phyloP scores from a whole-genome alignment of 2,888 invertebrate species.

The Acleris literana region DNA sequence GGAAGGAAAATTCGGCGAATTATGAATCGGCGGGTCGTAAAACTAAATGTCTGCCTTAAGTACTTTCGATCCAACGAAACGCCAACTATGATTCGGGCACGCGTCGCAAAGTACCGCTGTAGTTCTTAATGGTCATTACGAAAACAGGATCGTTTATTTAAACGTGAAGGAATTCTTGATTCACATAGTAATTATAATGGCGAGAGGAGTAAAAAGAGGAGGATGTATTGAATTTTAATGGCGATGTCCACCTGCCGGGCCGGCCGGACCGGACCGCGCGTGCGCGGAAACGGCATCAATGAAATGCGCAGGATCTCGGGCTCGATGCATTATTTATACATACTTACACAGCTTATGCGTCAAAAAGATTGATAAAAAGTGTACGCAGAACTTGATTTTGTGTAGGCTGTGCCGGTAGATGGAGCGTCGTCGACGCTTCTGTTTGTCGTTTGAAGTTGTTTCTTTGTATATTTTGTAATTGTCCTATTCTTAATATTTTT shows the following conservation, averaged over 20 bases:
- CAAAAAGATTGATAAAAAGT: constrained; percentile 35
- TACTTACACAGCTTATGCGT: constrained; percentile 36
- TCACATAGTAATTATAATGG: constrained; percentile 38
- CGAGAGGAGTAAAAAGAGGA: constrained; percentile 48
- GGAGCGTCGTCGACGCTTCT: constrained; percentile 2
- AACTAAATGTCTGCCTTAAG: not conserved
- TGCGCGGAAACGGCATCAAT: constrained; percentile 48
- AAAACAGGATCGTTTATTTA: constrained; percentile 36
- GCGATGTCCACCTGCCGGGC: constrained; percentile 45
- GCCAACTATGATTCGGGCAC: constrained; percentile 22
- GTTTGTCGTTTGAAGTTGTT: too few relatives aligned
- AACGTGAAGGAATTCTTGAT: constrained; percentile 31
- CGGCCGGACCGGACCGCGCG: constrained; percentile 51
- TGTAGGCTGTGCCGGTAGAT: constrained; percentile 9
- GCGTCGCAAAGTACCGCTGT: constrained; percentile 35
- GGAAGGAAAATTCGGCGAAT: constrained; percentile 5
- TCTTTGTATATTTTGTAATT: too few relatives aligned
- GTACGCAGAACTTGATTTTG: constrained; percentile 31
- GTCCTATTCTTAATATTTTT: too few relatives aligned
- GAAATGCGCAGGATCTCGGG: constrained; percentile 34
- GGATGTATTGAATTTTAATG: constrained; percentile 47
- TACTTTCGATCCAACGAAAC: not conserved
- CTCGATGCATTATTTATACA: constrained; percentile 35
- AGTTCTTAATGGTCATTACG: constrained; percentile 35
- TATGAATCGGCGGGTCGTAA: constrained; percentile 10